These are phyloP conservation scores for Machimus rusticus DNA, from an alignment of 2,888 invertebrate species.

Conservation along the genomic window DNA sequence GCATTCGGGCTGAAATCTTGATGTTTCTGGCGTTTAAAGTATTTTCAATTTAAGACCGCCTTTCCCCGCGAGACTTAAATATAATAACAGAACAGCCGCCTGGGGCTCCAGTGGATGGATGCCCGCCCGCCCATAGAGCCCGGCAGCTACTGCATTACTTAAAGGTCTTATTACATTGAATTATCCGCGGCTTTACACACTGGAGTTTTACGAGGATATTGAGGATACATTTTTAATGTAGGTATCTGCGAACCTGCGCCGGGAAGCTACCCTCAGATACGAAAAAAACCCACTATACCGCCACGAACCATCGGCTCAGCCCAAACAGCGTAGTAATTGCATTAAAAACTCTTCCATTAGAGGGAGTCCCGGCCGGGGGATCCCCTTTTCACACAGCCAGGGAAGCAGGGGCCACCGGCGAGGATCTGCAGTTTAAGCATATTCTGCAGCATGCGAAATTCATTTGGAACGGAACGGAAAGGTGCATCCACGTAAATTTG, in stretches of 20 bases:
- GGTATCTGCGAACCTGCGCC: not conserved
- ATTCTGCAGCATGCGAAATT: constrained; percentile 19
- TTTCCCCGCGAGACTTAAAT: not conserved
- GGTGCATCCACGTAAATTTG: constrained; percentile 37
- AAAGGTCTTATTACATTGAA: constrained; percentile 28
- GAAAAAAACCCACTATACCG: not conserved
- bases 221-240: constrained; percentile 37
- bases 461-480: constrained; percentile 16
- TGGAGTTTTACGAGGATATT: constrained; percentile 27
- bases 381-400: not conserved
- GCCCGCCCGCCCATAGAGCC: not conserved
- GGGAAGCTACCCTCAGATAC: not conserved
- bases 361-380: not conserved
- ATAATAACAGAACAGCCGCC: not conserved
- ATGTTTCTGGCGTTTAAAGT: not conserved
- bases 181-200: constrained; percentile 11
- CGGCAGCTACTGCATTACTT: not conserved
- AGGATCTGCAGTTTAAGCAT: constrained; percentile 34
- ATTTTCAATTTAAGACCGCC: not conserved
- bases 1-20: not conserved
- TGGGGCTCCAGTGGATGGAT: not conserved
- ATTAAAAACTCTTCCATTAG: constrained; percentile 42
- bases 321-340: constrained; percentile 40
- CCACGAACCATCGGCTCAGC: not conserved
- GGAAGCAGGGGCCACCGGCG: not conserved